Evolutionary conservation across 1,140 invertebrate species (phyloP).

Genomic region (Camponotus floridanus): DNA sequence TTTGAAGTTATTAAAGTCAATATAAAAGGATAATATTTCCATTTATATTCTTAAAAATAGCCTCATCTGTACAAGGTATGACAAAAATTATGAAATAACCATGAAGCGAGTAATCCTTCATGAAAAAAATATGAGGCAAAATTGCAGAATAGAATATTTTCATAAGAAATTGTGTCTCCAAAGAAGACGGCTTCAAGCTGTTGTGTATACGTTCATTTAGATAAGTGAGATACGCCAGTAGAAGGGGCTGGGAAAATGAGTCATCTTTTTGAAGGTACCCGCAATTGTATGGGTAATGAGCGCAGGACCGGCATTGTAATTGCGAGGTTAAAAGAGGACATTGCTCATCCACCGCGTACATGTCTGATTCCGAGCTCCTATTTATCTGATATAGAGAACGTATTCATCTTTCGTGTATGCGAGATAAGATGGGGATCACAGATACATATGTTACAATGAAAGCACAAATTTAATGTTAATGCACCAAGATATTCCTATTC

Average conservation of each 20-base stretch:
- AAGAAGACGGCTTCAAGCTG: conserved; percentile 22
- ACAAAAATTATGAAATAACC: not conserved
- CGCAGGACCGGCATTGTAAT: conserved; percentile 35
- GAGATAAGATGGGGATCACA: conserved; percentile 20
- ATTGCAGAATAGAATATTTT: conserved; percentile 52
- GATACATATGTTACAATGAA: not conserved
- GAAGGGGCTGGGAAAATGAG: not conserved
- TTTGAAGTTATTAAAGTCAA: not conserved
- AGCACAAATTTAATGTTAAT: not conserved
- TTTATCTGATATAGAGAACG: conserved; percentile 44
- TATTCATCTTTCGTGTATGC: not conserved
- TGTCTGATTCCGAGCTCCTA: conserved; percentile 13
- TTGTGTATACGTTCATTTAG: conserved; percentile 42
- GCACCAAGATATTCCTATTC: not conserved
- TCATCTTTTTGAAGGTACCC: conserved; percentile 20
- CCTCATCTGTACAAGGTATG: not conserved
- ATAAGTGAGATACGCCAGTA: conserved; percentile 45
- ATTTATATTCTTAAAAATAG: not conserved
- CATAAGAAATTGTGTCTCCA: conserved; percentile 27
- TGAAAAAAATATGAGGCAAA: conserved; percentile 54
- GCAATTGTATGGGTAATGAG: not conserved
- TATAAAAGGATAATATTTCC: not conserved
- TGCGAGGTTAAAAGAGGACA: not conserved
- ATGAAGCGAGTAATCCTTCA: conserved; percentile 19
- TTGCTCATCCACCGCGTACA: conserved; percentile 8